phyloP scores from a whole-genome alignment of 92 coral and sea anemone genomes.

The Meandrina meandrites region DNA sequence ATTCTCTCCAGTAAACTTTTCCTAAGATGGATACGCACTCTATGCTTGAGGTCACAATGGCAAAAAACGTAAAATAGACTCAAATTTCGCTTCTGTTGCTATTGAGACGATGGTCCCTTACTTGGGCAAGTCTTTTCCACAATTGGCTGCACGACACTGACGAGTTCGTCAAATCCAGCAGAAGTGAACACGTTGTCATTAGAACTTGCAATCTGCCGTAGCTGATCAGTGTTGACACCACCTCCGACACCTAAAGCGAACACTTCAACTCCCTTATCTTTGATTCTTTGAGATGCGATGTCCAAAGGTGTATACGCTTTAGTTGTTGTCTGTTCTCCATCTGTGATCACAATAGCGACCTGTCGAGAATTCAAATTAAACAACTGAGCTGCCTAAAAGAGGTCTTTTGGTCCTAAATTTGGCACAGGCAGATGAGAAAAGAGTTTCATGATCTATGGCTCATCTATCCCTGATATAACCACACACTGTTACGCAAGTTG shows the following conservation, averaged over 20 bases:
- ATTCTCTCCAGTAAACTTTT: no score
- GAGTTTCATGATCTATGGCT: no score
- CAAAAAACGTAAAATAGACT: no score
- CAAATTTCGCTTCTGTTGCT: background rate
- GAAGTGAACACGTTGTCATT: slow-evolving; percentile 31
- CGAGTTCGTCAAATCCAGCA: slow-evolving; percentile 29
- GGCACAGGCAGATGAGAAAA: no score
- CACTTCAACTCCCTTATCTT: slow-evolving; percentile 54
- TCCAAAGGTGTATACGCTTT: slow-evolving; percentile 41
- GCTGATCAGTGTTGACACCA: slow-evolving; percentile 32
- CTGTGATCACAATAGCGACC: slow-evolving; percentile 67
- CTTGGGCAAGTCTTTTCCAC: slow-evolving; percentile 43
- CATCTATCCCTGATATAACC: no score
- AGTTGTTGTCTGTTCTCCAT: slow-evolving; percentile 59
- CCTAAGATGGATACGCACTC: no score
- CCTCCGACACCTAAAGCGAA: slow-evolving; percentile 65
- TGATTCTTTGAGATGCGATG: slow-evolving; percentile 58
- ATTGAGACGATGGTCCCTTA: background rate
- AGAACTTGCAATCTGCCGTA: slow-evolving; percentile 42
- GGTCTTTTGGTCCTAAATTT: no score
- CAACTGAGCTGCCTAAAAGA: background rate
- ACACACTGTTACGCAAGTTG: no score
- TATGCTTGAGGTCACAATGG: no score
- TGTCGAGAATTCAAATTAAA: background rate
- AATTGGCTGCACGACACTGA: slow-evolving; percentile 21